Evolutionary conservation across 2,888 invertebrate genomes (phyloP).

Genomic region (Agriotes lineatus): DNA sequence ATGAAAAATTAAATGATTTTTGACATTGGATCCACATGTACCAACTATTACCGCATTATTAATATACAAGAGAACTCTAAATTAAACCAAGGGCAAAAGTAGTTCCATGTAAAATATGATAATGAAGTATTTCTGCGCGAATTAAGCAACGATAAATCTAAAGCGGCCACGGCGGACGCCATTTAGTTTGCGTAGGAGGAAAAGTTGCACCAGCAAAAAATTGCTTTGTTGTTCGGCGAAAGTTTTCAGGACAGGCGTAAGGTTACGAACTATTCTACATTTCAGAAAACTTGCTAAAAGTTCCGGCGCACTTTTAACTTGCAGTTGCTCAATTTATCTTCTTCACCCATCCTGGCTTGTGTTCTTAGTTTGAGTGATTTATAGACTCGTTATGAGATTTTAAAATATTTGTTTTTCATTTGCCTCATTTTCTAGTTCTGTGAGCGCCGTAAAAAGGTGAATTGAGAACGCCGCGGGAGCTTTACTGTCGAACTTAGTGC

Average conservation of each 20-base stretch:
- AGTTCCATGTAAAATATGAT: not conserved
- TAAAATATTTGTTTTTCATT: slow-evolving; percentile 9
- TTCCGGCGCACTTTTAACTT: slow-evolving; percentile 12
- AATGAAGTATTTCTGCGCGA: not conserved
- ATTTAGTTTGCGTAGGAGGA: not conserved
- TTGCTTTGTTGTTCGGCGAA: slow-evolving; percentile 1
- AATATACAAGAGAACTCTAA: too few species aligned
- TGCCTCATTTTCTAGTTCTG: not conserved
- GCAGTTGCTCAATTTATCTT: slow-evolving; percentile 14
- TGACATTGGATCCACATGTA: too few species aligned
- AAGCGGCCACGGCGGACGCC: not conserved
- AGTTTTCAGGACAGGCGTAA: not conserved
- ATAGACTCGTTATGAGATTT: slow-evolving; percentile 12
- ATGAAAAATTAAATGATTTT: too few species aligned
- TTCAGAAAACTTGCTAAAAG: slow-evolving; percentile 10
- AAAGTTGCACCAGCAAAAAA: slow-evolving; percentile 3
- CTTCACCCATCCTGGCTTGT: slow-evolving; percentile 1
- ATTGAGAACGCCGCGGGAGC: not conserved
- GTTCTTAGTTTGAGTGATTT: slow-evolving; percentile 4
- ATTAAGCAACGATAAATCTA: not conserved
- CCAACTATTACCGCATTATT: too few species aligned
- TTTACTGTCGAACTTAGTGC: not conserved
- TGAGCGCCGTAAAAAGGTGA: not conserved
- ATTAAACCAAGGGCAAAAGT: not conserved
- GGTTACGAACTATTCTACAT: slow-evolving; percentile 7